Evolutionary conservation across 2,113 vertebrate genomes (phyloP), one percentile per base, ranked within the genome.

Genomic region (Paramormyrops kingsleyae): DNA sequence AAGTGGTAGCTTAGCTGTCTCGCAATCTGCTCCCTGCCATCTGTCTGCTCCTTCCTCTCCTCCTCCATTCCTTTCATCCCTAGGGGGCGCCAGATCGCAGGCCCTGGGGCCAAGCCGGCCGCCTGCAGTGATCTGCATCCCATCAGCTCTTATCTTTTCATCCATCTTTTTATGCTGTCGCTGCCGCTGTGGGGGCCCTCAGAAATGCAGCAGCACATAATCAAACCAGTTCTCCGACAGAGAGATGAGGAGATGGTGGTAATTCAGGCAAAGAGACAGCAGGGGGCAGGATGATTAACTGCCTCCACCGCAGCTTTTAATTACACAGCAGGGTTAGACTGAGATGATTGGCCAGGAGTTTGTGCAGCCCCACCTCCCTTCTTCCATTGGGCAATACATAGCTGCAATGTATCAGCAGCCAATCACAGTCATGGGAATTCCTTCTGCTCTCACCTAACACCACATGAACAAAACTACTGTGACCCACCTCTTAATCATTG

Each of bases 141-240:
- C 88, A 88, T 89, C 89, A 15, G 21, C 21, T 8, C 39, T 27
- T 90, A 92, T 89, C 85, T 91, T 84, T 91, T 90, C 90, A 91
- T 90, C 88, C 21, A 31, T 49, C 87, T 89, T 90, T 88, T 87
- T 92, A 83, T 46, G 50, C 87, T 42, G 83, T 46, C 70, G 90
- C 90, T 86, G 50, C 86, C 88, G 87, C 89, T 53, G 89, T 83
- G 91, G 83, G 87, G 46, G 89, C 88, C 87, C 89, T 88, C 80
- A 89, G 88, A 80, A 87, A 70, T 59, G 49, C 87, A 84, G 44
- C 44, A 47, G 8, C 83, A 47, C 44, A 21, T 84, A 47, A 84
- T 84, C 83, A 84, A 84, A 46, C 83, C 8, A 0, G 21, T 84
- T 84, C 46, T 46, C 4, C 9, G 83, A 47, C 44, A 84, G 83